Percentiles rank a stretch among this genome's conserved stretches.
These are phyloP conservation scores for Drosophila parthenogenetica DNA, from an alignment of 2,888 invertebrate species.

Conservation along the genomic window DNA sequence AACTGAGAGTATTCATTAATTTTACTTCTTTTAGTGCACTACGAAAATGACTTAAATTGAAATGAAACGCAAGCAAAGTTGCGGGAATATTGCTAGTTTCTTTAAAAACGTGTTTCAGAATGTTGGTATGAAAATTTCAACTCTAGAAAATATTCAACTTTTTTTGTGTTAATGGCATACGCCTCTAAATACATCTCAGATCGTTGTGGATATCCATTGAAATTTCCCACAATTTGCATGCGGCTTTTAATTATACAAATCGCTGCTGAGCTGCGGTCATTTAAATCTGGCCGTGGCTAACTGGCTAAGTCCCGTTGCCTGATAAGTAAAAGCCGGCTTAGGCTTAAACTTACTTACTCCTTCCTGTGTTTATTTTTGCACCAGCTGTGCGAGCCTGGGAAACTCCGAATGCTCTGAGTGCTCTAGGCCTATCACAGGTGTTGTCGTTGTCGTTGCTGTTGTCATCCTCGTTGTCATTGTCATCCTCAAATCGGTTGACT, in stretches of 20 bases:
- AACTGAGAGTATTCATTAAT: too few species aligned
- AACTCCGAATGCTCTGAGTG: constrained; percentile 59
- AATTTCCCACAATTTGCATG: constrained; percentile 76
- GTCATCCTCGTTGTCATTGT: constrained; percentile 52
- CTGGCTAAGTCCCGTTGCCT: constrained; percentile 64
- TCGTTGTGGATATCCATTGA: constrained; percentile 8
- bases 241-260: constrained; percentile 78
- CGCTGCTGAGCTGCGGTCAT: constrained; percentile 75
- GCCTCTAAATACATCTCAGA: constrained; percentile 23
- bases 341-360: constrained; percentile 67
- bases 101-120: not conserved
- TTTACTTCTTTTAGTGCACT: too few species aligned
- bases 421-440: constrained; percentile 43
- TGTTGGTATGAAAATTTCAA: not conserved
- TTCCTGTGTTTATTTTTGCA: constrained; percentile 69
- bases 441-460: constrained; percentile 21
- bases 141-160: not conserved
- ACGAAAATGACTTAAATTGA: too few species aligned
- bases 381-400: constrained; percentile 75
- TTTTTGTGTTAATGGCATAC: constrained; percentile 23
- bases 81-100: too few species aligned
- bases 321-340: constrained; percentile 74
- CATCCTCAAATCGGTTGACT: constrained; percentile 45
- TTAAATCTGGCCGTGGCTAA: constrained; percentile 77
- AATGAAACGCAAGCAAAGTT: too few species aligned